phyloP scores from a whole-genome alignment of 2,888 invertebrate species.

The Microchrysa polita region DNA sequence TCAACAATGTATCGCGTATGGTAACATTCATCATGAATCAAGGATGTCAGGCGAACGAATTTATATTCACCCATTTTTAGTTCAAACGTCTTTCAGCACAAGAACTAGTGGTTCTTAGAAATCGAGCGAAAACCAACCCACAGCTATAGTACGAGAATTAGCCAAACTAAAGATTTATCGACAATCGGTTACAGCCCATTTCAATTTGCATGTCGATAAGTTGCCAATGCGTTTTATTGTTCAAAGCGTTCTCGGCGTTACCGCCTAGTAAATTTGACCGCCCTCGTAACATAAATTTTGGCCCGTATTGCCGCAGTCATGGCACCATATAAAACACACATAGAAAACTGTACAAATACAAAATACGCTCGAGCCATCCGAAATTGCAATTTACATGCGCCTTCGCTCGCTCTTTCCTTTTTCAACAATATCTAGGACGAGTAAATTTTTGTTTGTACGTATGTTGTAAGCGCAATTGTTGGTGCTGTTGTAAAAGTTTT shows the following conservation, averaged over 20 bases:
- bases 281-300: slow-evolving; percentile 15
- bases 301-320: slow-evolving; percentile 4
- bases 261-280: slow-evolving; percentile 11
- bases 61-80: too few relatives aligned
- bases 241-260: background rate
- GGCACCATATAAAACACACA: background rate
- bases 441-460: too few relatives aligned
- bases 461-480: slow-evolving; percentile 21
- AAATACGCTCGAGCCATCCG: background rate
- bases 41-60: too few relatives aligned
- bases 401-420: too few relatives aligned
- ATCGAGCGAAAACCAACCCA: background rate
- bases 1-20: too few relatives aligned
- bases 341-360: background rate
- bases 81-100: too few relatives aligned
- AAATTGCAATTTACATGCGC: slow-evolving; percentile 19
- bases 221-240: slow-evolving; percentile 4
- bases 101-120: too few relatives aligned
- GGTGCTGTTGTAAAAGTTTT: slow-evolving; percentile 13
- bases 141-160: background rate
- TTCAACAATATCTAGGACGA: too few relatives aligned
- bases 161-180: background rate
- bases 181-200: background rate
- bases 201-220: slow-evolving; percentile 11
- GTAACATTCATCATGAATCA: too few relatives aligned